A percentile compares a stretch with the other conserved stretches of the same genome.
phyloP scores from a whole-genome alignment of 2,888 invertebrate genomes.

The Acrobasis suavella region DNA sequence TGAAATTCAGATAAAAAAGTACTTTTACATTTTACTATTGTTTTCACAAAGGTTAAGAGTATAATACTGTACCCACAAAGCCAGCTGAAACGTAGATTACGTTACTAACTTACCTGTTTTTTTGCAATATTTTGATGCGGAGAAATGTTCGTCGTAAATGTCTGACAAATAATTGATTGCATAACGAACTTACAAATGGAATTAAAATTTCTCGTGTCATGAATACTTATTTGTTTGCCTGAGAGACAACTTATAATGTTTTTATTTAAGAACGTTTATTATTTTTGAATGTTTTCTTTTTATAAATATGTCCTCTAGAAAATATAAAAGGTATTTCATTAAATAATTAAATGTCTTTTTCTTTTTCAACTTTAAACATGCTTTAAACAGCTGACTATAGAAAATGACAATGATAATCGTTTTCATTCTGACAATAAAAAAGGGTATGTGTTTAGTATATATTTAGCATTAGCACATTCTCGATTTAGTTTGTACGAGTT shows the following conservation, averaged over 20 bases:
- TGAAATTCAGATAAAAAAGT: too few relatives aligned
- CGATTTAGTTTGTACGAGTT: too few relatives aligned
- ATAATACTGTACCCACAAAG: background rate
- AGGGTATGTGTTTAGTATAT: too few relatives aligned
- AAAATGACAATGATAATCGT: too few relatives aligned
- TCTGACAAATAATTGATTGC: slow-evolving; percentile 49
- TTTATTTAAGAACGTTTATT: background rate
- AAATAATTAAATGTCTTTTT: too few relatives aligned
- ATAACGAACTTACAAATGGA: slow-evolving; percentile 48
- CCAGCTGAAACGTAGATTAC: slow-evolving; percentile 39
- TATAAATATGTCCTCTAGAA: too few relatives aligned
- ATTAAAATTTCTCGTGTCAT: slow-evolving; percentile 44
- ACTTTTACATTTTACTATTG: too few relatives aligned
- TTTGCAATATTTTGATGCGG: slow-evolving; percentile 37
- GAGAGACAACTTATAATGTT: slow-evolving; percentile 37
- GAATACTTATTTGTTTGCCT: slow-evolving; percentile 46
- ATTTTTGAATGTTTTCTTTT: background rate
- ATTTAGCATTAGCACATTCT: too few relatives aligned
- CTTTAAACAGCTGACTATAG: too few relatives aligned
- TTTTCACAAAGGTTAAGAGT: background rate
- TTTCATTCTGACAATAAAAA: too few relatives aligned
- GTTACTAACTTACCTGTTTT: slow-evolving; percentile 39
- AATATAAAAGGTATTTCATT: too few relatives aligned
- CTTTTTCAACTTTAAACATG: too few relatives aligned
- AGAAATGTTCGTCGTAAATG: slow-evolving; percentile 49